These are phyloP conservation scores for Tiliqua scincoides DNA, from an alignment of 2,113 vertebrate species.

Conservation along the genomic window DNA sequence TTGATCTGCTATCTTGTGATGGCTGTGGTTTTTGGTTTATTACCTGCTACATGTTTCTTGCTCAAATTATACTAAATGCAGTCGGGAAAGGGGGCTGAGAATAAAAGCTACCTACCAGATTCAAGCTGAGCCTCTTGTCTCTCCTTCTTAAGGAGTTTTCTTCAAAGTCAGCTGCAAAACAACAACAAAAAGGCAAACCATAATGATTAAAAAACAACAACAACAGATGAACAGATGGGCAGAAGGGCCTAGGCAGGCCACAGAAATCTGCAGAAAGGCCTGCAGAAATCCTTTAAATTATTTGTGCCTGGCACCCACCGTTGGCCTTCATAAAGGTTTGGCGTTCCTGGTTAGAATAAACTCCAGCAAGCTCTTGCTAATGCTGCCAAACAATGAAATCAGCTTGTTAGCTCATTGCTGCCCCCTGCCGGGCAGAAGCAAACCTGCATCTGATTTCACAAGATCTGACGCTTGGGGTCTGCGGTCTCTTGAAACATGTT, in stretches of 20 bases:
- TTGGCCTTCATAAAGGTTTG: background rate
- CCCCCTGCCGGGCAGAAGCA: constrained; percentile 70
- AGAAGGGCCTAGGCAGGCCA: background rate
- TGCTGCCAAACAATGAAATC: constrained; percentile 29
- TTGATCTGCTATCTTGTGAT: background rate
- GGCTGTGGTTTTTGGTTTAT: background rate
- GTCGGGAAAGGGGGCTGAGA: background rate
- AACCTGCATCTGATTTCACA: constrained; percentile 54
- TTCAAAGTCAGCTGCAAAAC: constrained; percentile 82
- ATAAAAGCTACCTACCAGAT: constrained; percentile 84
- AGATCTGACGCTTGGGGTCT: constrained; percentile 33
- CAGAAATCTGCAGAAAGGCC: no score
- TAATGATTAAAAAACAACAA: constrained; percentile 39
- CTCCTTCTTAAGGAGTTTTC: constrained; percentile 76
- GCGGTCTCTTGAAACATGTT: no score
- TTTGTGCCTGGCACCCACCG: background rate
- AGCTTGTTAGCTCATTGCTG: constrained; percentile 70
- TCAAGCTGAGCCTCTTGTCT: constrained; percentile 92
- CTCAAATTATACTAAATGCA: background rate
- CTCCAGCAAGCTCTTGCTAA: constrained; percentile 34
- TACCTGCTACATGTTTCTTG: background rate
- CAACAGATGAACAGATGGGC: constrained; percentile 22
- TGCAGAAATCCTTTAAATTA: background rate
- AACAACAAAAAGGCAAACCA: background rate
- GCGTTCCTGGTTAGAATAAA: constrained; percentile 26